Evolutionary conservation across 2,797 vertebrate genomes (phyloP).

Genomic region (Chaetophractus vellerosus): DNA sequence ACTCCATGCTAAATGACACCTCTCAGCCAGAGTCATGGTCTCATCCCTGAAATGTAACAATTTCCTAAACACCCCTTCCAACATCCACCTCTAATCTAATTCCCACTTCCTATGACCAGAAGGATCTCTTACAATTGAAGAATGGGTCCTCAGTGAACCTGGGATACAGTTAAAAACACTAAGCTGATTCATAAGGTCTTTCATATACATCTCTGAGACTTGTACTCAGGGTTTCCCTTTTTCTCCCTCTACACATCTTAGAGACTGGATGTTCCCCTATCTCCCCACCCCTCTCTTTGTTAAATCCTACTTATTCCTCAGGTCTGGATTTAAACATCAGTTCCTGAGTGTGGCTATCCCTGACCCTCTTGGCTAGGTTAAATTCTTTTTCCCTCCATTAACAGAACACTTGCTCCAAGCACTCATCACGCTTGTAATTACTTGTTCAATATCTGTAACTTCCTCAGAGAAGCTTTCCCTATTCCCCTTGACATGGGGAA

Average conservation of each 20-base stretch:
- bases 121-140: not conserved
- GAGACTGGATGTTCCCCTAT: not conserved
- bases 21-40: not conserved
- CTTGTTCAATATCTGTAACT: slow-evolving; percentile 54
- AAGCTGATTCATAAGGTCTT: not conserved
- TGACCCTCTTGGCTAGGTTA: slow-evolving; percentile 30
- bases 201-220: not conserved
- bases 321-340: slow-evolving; percentile 26
- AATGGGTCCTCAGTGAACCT: not conserved
- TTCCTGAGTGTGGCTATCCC: not conserved
- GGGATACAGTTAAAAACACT: not conserved
- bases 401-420: not conserved
- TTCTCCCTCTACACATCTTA: not conserved
- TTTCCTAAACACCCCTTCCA: not conserved
- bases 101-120: not conserved
- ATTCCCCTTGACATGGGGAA: slow-evolving; percentile 26
- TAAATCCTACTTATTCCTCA: not conserved
- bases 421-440: slow-evolving; percentile 34
- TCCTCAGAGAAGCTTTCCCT: slow-evolving; percentile 2
- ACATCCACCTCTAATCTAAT: not conserved
- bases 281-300: not conserved
- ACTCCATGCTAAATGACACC: not conserved
- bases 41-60: not conserved
- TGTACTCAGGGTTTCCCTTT: too few relatives aligned
- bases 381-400: slow-evolving; percentile 15